Percentiles rank a stretch among this genome's conserved stretches.
phyloP scores from a whole-genome alignment of 2,888 invertebrate species.

The Axea sp. region DNA sequence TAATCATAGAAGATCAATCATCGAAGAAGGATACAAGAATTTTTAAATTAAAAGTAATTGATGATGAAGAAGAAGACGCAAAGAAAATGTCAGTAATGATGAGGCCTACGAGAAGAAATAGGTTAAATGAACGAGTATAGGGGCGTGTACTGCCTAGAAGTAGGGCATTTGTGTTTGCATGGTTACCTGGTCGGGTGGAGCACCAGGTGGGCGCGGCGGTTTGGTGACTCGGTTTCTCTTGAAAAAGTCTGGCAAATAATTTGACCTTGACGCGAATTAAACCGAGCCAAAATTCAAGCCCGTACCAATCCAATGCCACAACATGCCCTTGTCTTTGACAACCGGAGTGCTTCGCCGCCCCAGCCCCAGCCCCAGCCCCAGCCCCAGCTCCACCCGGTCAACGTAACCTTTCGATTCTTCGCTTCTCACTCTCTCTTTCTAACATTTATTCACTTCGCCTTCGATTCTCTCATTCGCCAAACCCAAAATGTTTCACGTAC shows the following conservation, averaged over 20 bases:
- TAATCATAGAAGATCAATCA: too few relatives aligned
- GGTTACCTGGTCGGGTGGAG: neutral
- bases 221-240: constrained; percentile 7
- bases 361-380: too few relatives aligned
- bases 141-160: constrained; percentile 6
- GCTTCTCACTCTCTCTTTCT: neutral
- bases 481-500: too few relatives aligned
- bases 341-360: neutral
- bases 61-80: too few relatives aligned
- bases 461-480: too few relatives aligned
- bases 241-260: constrained; percentile 3
- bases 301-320: constrained; percentile 27
- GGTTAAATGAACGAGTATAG: constrained; percentile 1
- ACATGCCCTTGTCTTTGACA: constrained; percentile 34
- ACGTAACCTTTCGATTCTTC: neutral
- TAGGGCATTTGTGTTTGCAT: constrained; percentile 22
- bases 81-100: too few relatives aligned
- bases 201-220: constrained; percentile 21
- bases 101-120: too few relatives aligned
- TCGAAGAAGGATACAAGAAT: too few relatives aligned
- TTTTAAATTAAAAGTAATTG: too few relatives aligned
- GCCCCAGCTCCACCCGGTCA: neutral
- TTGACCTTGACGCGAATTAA: constrained; percentile 47
- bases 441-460: neutral
- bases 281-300: constrained; percentile 47